Base-by-base conservation (phyloP, 2,888 invertebrate genomes). In the Steinernema scapterisci region DNA sequence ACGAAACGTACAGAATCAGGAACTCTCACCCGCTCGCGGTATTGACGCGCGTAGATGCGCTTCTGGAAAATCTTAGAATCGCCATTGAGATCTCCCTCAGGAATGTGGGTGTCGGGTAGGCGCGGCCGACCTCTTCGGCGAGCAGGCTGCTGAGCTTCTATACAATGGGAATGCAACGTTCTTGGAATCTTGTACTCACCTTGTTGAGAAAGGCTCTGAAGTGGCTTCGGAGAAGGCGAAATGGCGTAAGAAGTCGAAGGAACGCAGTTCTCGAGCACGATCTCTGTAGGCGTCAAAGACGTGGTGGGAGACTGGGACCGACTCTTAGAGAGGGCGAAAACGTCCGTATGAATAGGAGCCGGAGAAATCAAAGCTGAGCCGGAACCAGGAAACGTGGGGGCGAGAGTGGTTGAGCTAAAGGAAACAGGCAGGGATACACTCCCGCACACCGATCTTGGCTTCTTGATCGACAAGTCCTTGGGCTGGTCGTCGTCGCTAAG, bases 21-120 rank as follows among this genome's bases (percentile, higher is more conserved):
- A n/a, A n/a, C n/a, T n/a, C n/a, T 63, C 11, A 63, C 63, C 16
- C 63, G 63, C 31, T 63, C 63, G 6, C 63, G 63, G 63, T 63
- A 63, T n/a, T 63, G 31, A 38, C 63, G 63, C 11, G 63, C 63
- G 38, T 63, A 63, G 31, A 63, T 25, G 1, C 63, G 63, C 63
- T 63, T 63, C 16, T 63, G 63, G 38, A 63, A 63, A 27, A 63
- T 63, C 16, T 63, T 63, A 6, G 63, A 63, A 27, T 63, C 63
- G 27, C 63, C 63, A 27, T 31, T 63, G 7, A 6, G 23, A 5
- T 63, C 63, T 9, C 31, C 31, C 7, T 38, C 63, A 7, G 27
- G 38, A 16, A 63, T 38, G 25, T 63, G 31, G 31, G 11, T 63
- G 31, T 63, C 63, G 13, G 63, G 63, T 13, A 63, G 63, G 16